Evolutionary conservation across 1,140 invertebrate species (phyloP), one percentile per base, ranked within the genome.

Genomic region (Macrobrachium rosenbergii): DNA sequence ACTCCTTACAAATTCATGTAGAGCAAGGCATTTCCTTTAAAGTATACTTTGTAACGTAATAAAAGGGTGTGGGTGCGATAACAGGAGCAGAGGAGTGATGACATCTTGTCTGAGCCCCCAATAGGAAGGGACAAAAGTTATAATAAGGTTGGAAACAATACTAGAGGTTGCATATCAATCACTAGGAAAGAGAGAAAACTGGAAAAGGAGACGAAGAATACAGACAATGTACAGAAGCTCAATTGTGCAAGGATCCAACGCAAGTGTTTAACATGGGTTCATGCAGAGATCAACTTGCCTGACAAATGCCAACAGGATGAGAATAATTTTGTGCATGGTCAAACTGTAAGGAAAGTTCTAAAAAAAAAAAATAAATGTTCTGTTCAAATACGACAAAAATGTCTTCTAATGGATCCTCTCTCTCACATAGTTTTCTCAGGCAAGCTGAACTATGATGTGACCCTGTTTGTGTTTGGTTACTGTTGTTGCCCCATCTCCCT

Each of bases 21-120:
- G 52, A 52, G 52, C 52, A 52, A 52, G 52, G 52, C 52, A 52
- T 52, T 52, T 52, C 12, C 52, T 52, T 52, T 52, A 10, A 52
- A 52, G 52, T 52, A 52, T 52, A 52, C 52, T 52, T 52, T 52
- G 52, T 52, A 52, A 52, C 52, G 52, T 52, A 52, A 52, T 64
- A n/a, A 45, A 11, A 45, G 37, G 21, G 80, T 45, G 8, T 45
- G 64, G 43, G 17, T n/a, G n/a, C 43, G 45, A 21, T 21, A 8
- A n/a, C 37, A n/a, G 43, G 58, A 73, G 63, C 45, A 82, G 67
- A 72, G 28, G 12, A 64, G 52, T 28, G 52, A 45, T 82, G 81
- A 82, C 81, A 82, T 82, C 81, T 82, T 82, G 81, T 82, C 81
- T 73, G 45, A 69, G 81, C 67, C 81, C 81, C 81, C 64, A 82